A percentile compares a stretch with the other conserved stretches of the same genome.
phyloP scores from a whole-genome alignment of 2,797 vertebrate genomes.

The Bradypodion pumilum region DNA sequence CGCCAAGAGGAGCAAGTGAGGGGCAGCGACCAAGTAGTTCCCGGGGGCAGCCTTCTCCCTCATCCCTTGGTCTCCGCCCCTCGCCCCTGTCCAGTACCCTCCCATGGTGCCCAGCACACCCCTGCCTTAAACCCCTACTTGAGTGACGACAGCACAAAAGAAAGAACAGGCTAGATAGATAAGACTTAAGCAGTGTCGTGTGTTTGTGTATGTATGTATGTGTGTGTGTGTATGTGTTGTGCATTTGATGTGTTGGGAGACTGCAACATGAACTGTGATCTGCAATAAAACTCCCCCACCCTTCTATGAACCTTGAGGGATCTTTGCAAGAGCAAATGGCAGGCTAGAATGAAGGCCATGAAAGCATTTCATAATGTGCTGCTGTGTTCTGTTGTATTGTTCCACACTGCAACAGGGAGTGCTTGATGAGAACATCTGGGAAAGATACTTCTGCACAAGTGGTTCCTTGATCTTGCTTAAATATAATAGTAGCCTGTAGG shows the following conservation, averaged over 20 bases:
- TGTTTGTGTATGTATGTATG: no score
- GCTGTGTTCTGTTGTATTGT: neutral
- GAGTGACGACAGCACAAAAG: neutral
- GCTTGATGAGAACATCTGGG: neutral
- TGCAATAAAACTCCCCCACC: neutral
- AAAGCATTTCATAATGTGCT: neutral
- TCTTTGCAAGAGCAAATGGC: neutral
- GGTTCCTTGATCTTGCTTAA: rapidly evolving
- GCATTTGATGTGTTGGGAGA: neutral
- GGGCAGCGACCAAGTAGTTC: no score
- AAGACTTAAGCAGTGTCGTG: neutral
- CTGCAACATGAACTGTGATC: neutral
- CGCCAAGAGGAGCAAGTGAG: no score
- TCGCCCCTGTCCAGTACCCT: no score
- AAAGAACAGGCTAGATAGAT: no score
- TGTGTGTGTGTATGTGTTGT: no score
- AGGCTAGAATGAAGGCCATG: neutral
- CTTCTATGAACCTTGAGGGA: neutral
- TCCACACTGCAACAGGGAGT: neutral
- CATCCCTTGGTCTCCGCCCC: no score
- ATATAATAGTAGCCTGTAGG: neutral
- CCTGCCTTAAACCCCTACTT: no score
- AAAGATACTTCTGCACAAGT: neutral
- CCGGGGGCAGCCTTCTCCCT: no score
- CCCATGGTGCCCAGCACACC: no score